Evolutionary conservation across 2,888 invertebrate species (phyloP).

Genomic region (Calliopum simillimum): DNA sequence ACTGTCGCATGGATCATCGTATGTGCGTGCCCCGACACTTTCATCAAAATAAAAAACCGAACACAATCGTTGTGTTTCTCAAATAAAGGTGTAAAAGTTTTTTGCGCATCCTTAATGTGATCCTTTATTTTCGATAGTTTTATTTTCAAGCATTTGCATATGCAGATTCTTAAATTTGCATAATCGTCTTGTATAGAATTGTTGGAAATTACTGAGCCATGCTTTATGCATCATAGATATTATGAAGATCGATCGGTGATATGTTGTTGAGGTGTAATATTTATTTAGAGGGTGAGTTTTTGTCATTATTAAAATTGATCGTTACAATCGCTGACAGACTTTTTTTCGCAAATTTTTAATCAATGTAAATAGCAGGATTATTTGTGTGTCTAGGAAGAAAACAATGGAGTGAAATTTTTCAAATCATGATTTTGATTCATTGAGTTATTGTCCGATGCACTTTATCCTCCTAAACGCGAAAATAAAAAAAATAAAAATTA

Average conservation of each 20-base stretch:
- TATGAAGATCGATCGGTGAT: background rate
- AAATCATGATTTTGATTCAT: no score
- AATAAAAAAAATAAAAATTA: no score
- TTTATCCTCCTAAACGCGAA: no score
- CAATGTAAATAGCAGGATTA: no score
- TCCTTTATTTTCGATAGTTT: constrained; percentile 17
- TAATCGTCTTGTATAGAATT: constrained; percentile 37
- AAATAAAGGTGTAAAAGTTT: constrained; percentile 57
- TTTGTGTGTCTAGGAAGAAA: no score
- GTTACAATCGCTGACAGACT: no score
- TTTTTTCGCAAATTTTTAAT: no score
- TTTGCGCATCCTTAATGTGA: constrained; percentile 54
- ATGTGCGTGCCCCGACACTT: background rate
- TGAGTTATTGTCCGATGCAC: no score
- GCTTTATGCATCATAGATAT: background rate
- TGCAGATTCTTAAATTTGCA: constrained; percentile 33
- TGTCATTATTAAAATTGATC: no score
- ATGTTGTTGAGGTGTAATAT: constrained; percentile 13
- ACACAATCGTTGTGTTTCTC: constrained; percentile 36
- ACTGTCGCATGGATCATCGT: constrained; percentile 21
- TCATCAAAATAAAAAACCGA: no score
- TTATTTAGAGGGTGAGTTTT: background rate
- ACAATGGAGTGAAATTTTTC: no score
- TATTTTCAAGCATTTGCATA: constrained; percentile 26
- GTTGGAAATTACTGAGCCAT: constrained; percentile 49